Evolutionary conservation across 1,140 invertebrate species (phyloP), one percentile per base, ranked within the genome.

Genomic region (Drosophila orena): DNA sequence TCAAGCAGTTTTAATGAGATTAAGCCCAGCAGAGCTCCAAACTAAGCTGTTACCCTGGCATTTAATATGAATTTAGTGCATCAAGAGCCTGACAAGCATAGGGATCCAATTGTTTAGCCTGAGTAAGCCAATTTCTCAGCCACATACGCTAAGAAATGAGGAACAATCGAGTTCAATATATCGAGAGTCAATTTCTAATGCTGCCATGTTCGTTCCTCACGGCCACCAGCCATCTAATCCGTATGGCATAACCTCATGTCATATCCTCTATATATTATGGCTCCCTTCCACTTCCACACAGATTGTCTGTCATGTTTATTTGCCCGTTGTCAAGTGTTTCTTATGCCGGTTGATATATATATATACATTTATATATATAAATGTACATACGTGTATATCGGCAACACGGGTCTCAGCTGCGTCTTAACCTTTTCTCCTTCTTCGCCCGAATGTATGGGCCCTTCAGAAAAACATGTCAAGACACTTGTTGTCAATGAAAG

Each of bases 291-390:
- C 24, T 14, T 40, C 66, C 65, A 27, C 24, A 24, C 24, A 24
- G 7, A 34, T 69, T 68, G 83, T 43, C 65, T 88, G 83, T 83
- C 79, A 88, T 86, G 62, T 83, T 88, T 86, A 76, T 86, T 86
- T 83, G 83, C 66, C 60, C 59, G 55, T 81, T 77, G 61, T 79
- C 79, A 83, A 86, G 83, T 70, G 49, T 66, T 73, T 77, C 79
- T 76, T 73, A 65, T 62, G 62, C 61, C 46, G 83, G 65, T 76
- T 78, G 69, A 81, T 37, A 37, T 37, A 37, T 37, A 4, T 37
- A 11, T 37, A 37, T 37, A 4, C 14, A 11, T 37, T 12, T 37
- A 79, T 47, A 44, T 54, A 52, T 65, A 55, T 38, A 40, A 38
- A 34, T 52, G 11, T 55, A 38, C 30, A 50, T 42, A 60, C n/a